Base-by-base conservation (phyloP, 2,888 invertebrate genomes). In the Cephus nigrinus region DNA sequence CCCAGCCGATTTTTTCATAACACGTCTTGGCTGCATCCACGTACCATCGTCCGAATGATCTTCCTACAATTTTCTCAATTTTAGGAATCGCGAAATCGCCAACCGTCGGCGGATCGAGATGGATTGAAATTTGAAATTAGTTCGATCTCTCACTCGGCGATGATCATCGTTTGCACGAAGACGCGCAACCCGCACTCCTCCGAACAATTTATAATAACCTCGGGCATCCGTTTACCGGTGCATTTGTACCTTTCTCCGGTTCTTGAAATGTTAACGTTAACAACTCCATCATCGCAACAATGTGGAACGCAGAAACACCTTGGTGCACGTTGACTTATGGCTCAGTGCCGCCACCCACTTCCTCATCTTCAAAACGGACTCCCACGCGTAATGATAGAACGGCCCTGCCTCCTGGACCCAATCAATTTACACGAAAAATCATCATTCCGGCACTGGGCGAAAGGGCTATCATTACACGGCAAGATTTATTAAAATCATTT, bases 261-360 rank as follows among this genome's bases (percentile, higher is more conserved):
- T 82, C 83, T 82, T 81, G 80, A 84, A 86, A 84, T 85, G 85
- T 87, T 88, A 84, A 84, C 86, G 84, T 81, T 80, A 83, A 88
- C 88, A 83, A 87, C 86, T 88, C 84, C 87, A 87, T 88, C 87
- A 87, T 88, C 82, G 77, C 80, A 77, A 79, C 73, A 78, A 85
- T 83, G 80, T 79, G 78, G 81, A 82, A 80, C 80, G 80, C 75
- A 76, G 73, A 82, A 83, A 81, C 69, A 76, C 79, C 79, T 81
- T 80, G 81, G 79, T 80, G 78, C 74, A 81, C 82, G 82, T 82
- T 88, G 88, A 88, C 87, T 88, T 88, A 88, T 87, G 88, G 87
- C 84, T 84, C 81, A 82, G 85, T 82, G 85, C 86, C 55, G 55
- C 55, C 87, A 88, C 87, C 87, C 86, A 88, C 87, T 88, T 88